phyloP scores from a whole-genome alignment of 1,140 invertebrate genomes.

The Penaeus vannamei region DNA sequence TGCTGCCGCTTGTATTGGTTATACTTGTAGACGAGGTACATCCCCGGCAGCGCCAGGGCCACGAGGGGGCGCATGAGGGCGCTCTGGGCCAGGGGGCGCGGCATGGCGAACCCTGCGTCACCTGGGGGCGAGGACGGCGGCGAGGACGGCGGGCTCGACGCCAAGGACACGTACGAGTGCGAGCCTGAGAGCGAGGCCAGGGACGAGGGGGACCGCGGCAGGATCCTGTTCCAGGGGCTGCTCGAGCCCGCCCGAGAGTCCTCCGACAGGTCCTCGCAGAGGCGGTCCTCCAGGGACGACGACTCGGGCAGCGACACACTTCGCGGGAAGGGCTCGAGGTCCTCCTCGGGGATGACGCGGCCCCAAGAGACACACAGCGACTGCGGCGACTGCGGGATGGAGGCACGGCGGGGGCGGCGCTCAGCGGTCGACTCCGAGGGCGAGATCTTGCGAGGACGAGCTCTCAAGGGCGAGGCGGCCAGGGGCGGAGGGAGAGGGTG shows the following conservation, averaged over 20 bases:
- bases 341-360: neutral
- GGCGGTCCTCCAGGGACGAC: constrained; percentile 27
- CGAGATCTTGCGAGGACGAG: neutral
- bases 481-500: neutral
- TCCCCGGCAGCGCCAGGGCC: constrained; percentile 85
- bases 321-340: constrained; percentile 42
- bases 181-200: constrained; percentile 43
- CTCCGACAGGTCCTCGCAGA: neutral
- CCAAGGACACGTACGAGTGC: constrained; percentile 51
- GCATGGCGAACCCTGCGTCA: constrained; percentile 73
- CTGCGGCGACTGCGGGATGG: constrained; percentile 47
- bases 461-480: constrained; percentile 23
- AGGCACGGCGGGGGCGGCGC: constrained; percentile 49
- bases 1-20: constrained; percentile 88
- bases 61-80: constrained; percentile 84
- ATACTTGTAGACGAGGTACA: constrained; percentile 92
- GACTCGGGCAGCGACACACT: constrained; percentile 49
- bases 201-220: constrained; percentile 44
- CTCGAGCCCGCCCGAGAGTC: neutral
- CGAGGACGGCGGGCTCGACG: constrained; percentile 42
- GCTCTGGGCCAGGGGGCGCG: constrained; percentile 76
- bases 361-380: constrained; percentile 20
- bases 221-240: constrained; percentile 26
- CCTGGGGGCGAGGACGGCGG: constrained; percentile 38
- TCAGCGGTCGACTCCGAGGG: constrained; percentile 5